Evolutionary conservation across 1,140 invertebrate genomes (phyloP).

Genomic region (Polypedilum vanderplanki): DNA sequence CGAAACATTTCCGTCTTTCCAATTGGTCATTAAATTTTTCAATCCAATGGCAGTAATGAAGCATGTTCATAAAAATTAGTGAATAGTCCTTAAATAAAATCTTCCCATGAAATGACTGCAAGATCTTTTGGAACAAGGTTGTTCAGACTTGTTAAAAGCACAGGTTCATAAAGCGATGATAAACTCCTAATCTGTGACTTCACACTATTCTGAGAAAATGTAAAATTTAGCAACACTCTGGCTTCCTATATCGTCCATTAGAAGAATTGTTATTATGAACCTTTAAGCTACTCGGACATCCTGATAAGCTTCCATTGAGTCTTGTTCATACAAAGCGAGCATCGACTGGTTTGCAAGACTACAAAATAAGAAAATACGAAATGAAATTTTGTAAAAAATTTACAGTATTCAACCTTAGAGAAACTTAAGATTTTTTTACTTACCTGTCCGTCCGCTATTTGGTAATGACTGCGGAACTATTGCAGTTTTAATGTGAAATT

Average conservation of each 20-base stretch:
- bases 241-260: constrained; percentile 57
- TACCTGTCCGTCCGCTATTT: too few relatives aligned
- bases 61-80: constrained; percentile 73
- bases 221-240: constrained; percentile 48
- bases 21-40: constrained; percentile 69
- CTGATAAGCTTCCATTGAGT: constrained; percentile 62
- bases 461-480: too few relatives aligned
- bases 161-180: constrained; percentile 57
- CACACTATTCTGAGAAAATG: constrained; percentile 57
- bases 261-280: constrained; percentile 70
- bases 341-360: constrained; percentile 72
- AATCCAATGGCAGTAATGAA: constrained; percentile 73
- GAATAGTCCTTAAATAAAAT: constrained; percentile 79
- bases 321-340: constrained; percentile 65
- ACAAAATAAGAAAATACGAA: too few relatives aligned
- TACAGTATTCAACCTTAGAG: too few relatives aligned
- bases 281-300: constrained; percentile 83
- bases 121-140: constrained; percentile 93
- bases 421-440: too few relatives aligned
- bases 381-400: too few relatives aligned
- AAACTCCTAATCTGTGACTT: constrained; percentile 61
- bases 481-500: too few relatives aligned
- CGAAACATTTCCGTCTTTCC: constrained; percentile 74
- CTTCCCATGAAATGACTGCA: constrained; percentile 82
- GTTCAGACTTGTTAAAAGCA: constrained; percentile 69